phyloP scores from a whole-genome alignment of 2,888 invertebrate species.

The Leptopilina syphax region DNA sequence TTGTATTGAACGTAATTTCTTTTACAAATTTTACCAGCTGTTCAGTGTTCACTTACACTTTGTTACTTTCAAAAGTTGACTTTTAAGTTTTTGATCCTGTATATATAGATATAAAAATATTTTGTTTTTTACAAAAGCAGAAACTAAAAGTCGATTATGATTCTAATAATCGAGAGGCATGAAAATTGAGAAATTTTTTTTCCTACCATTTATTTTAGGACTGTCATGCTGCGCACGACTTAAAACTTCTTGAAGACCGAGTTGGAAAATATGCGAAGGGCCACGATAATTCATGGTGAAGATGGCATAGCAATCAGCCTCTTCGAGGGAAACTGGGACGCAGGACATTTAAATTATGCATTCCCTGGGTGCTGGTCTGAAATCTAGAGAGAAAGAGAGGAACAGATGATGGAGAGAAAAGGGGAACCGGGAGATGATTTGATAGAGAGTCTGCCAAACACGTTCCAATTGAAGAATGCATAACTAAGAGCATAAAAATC shows the following conservation, averaged over 20 bases:
- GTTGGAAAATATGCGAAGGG: conserved; percentile 63
- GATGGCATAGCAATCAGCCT: conserved; percentile 68
- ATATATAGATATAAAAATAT: too few species aligned
- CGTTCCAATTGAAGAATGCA: conserved; percentile 43
- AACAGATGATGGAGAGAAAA: conserved; percentile 45
- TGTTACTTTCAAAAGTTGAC: too few species aligned
- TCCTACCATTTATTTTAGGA: conserved; percentile 39
- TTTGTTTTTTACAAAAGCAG: too few species aligned
- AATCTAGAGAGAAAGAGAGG: conserved; percentile 44
- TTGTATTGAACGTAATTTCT: neutral
- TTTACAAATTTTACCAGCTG: too few species aligned
- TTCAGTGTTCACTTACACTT: too few species aligned
- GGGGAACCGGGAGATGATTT: conserved; percentile 13
- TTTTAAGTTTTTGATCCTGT: too few species aligned
- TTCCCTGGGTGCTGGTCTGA: conserved; percentile 57
- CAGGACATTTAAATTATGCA: conserved; percentile 70
- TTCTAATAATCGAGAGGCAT: too few species aligned
- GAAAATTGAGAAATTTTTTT: conserved; percentile 5
- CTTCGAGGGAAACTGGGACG: conserved; percentile 64
- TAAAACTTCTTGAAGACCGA: conserved; percentile 61
- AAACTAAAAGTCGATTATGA: too few species aligned
- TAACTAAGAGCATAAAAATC: conserved; percentile 30
- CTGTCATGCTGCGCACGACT: conserved; percentile 50
- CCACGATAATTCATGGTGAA: conserved; percentile 63
- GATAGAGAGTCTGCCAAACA: conserved; percentile 45